phyloP scores from a whole-genome alignment of 2,113 vertebrate genomes.

The Brachyistius frenatus region DNA sequence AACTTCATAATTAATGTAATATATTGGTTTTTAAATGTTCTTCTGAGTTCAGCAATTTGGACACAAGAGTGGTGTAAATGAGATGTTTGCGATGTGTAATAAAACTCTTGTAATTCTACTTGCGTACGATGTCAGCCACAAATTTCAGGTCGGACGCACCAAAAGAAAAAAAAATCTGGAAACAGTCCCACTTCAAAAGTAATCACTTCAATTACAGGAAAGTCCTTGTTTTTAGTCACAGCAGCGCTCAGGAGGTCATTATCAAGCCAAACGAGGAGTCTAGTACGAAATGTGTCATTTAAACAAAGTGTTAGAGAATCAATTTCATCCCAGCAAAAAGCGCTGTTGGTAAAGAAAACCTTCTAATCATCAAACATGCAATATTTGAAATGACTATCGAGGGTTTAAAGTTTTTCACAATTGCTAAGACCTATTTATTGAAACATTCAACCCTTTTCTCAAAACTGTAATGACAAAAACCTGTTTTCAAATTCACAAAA shows the following conservation, averaged over 20 bases:
- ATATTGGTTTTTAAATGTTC: too few species aligned
- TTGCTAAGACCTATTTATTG: too few species aligned
- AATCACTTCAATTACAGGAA: conserved; percentile 4
- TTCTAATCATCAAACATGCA: not conserved
- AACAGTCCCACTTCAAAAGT: conserved; percentile 26
- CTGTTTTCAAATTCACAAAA: too few species aligned
- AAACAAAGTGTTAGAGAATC: conserved; percentile 8
- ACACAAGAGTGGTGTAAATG: not conserved
- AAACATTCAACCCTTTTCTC: too few species aligned
- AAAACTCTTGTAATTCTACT: not conserved
- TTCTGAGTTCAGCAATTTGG: not conserved
- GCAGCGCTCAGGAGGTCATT: not conserved
- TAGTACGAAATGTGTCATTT: conserved; percentile 18
- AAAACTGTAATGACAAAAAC: too few species aligned
- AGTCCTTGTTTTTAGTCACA: not conserved
- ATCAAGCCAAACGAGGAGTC: not conserved
- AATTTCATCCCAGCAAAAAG: conserved; percentile 7
- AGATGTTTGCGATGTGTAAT: conserved; percentile 7
- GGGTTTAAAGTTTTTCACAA: too few species aligned
- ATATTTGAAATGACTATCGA: not conserved
- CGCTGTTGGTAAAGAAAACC: not conserved
- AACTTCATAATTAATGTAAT: too few species aligned
- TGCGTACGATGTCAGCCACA: conserved; percentile 17
- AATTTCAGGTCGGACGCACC: conserved; percentile 28
- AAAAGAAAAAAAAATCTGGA: conserved; percentile 11